phyloP scores from a whole-genome alignment of 2,888 invertebrate genomes.

The Chloromyia formosa region DNA sequence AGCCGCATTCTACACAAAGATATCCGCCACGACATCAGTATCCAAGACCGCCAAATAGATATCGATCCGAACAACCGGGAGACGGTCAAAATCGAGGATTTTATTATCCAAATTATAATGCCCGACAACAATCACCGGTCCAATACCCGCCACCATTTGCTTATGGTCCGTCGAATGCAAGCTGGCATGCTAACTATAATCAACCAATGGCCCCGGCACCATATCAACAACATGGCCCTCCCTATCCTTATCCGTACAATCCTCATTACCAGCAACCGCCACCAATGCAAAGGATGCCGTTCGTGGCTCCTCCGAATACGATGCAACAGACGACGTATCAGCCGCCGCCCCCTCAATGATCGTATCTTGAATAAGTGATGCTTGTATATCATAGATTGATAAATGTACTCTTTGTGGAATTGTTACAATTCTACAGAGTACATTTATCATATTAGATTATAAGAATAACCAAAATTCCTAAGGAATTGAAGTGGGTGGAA shows the following conservation, averaged over 20 bases:
- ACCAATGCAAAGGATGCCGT: conserved; percentile 31
- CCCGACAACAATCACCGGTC: neutral
- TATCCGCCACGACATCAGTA: neutral
- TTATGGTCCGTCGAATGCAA: conserved; percentile 24
- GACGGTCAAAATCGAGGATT: neutral
- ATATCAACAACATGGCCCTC: neutral
- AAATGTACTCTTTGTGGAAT: no score
- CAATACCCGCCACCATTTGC: conserved; percentile 1
- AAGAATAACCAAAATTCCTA: no score
- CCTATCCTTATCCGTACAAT: conserved; percentile 9
- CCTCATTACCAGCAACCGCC: conserved; percentile 1
- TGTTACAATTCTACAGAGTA: no score
- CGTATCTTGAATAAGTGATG: no score
- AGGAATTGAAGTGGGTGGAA: no score
- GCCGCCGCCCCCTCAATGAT: conserved; percentile 4
- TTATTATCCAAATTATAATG: neutral
- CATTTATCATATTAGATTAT: no score
- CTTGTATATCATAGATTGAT: no score
- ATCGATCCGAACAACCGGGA: neutral
- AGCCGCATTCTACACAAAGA: no score
- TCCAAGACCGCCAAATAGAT: conserved; percentile 48
- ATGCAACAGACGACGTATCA: conserved; percentile 49
- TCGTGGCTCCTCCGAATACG: conserved; percentile 39
- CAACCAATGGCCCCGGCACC: neutral
- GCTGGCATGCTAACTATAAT: conserved; percentile 40